A percentile compares a stretch with the other conserved stretches of the same genome.
These are phyloP conservation scores for Pelvicachromis taeniatus DNA, from an alignment of 2,113 vertebrate genomes.

Conservation along the genomic window DNA sequence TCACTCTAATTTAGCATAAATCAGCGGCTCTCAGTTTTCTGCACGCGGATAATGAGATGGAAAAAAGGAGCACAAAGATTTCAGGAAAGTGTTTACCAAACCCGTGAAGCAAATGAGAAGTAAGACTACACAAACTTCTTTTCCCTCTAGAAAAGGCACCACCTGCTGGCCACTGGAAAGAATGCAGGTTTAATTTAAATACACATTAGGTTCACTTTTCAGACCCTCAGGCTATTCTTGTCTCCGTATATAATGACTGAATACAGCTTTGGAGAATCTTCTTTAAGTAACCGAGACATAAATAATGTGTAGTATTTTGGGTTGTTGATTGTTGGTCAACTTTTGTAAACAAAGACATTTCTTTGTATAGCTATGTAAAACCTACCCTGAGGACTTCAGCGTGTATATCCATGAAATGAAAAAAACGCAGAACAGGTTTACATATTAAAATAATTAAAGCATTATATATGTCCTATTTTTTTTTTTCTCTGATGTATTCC, in stretches of 20 bases:
- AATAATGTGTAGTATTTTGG: neutral
- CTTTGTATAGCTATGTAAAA: fast-evolving
- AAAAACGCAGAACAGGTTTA: neutral
- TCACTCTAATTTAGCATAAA: neutral
- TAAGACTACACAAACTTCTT: neutral
- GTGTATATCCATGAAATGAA: fast-evolving
- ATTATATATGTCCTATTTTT: neutral
- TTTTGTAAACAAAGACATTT: neutral
- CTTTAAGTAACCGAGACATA: neutral
- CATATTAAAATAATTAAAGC: neutral
- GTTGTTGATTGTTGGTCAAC: neutral
- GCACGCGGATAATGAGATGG: neutral
- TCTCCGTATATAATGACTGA: neutral
- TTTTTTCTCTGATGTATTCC: neutral
- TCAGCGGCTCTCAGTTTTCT: neutral
- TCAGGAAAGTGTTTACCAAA: neutral
- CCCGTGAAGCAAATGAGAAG: neutral
- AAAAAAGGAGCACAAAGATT: neutral
- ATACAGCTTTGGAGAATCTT: neutral
- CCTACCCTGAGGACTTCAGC: neutral
- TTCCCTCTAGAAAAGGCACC: neutral
- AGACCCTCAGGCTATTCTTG: neutral
- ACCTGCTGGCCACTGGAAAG: neutral
- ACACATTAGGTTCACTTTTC: neutral
- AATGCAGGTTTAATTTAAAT: neutral